A percentile compares a stretch with the other conserved stretches of the same genome.
phyloP scores from a whole-genome alignment of 2,113 vertebrate genomes.

The Trinectes maculatus region DNA sequence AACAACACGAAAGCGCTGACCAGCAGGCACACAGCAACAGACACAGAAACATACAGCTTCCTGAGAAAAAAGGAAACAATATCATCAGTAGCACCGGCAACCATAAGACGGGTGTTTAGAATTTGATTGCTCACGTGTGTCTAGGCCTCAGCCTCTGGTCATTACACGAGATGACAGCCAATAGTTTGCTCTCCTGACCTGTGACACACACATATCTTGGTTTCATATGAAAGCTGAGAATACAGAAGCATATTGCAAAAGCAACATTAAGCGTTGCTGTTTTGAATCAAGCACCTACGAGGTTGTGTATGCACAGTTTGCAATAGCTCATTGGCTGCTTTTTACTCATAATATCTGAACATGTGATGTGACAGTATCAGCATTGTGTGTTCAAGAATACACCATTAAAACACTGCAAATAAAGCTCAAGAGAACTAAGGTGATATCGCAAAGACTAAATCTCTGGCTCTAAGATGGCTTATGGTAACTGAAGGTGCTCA shows the following conservation, averaged over 20 bases:
- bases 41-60: constrained; percentile 88
- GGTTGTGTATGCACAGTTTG: neutral
- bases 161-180: constrained; percentile 90
- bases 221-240: neutral
- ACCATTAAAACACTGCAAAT: too few species aligned
- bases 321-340: too few species aligned
- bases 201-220: neutral
- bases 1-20: constrained; percentile 87
- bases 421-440: too few species aligned
- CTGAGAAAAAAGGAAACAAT: constrained; percentile 62
- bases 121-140: constrained; percentile 83
- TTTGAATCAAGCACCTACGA: too few species aligned
- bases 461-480: too few species aligned
- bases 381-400: too few species aligned
- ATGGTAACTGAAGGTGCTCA: too few species aligned
- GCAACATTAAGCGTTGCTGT: too few species aligned
- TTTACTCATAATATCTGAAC: too few species aligned
- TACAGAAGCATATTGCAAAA: neutral
- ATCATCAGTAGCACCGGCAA: neutral
- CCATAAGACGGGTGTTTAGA: too few species aligned
- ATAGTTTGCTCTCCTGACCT: constrained; percentile 91
- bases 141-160: constrained; percentile 90
- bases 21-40: constrained; percentile 85
- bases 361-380: too few species aligned
- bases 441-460: too few species aligned